Percentiles rank a stretch among this genome's conserved stretches.
phyloP scores from a whole-genome alignment of 2,113 vertebrate genomes.

The Hyperopisus bebe region DNA sequence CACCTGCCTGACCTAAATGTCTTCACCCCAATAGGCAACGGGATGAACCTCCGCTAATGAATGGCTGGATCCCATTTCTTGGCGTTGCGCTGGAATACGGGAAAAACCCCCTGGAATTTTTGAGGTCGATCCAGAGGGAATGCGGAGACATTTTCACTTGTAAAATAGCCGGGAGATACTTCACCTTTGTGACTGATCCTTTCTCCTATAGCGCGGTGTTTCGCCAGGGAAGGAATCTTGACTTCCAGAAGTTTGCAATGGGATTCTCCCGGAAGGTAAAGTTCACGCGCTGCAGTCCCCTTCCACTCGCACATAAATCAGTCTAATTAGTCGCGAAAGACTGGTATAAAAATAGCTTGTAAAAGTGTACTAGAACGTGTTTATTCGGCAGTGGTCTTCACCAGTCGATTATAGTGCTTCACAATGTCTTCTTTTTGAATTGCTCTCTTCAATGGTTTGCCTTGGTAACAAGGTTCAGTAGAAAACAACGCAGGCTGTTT shows the following conservation, averaged over 20 bases:
- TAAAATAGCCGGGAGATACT: slow-evolving; percentile 43
- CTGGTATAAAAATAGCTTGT: not conserved
- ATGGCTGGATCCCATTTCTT: slow-evolving; percentile 44
- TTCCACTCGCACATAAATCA: not conserved
- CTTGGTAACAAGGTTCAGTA: slow-evolving; percentile 14
- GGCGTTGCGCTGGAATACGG: slow-evolving; percentile 43
- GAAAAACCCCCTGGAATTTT: slow-evolving; percentile 40
- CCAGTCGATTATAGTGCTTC: slow-evolving; percentile 27
- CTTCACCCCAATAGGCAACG: slow-evolving; percentile 16
- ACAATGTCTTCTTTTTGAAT: not conserved
- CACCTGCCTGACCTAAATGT: not conserved
- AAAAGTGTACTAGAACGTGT: not conserved
- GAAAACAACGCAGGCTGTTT: slow-evolving; percentile 5
- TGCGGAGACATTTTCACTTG: slow-evolving; percentile 45
- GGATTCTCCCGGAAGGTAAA: slow-evolving; percentile 40
- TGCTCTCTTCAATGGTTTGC: slow-evolving; percentile 16
- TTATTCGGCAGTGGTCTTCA: slow-evolving; percentile 9
- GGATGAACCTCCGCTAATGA: slow-evolving; percentile 43
- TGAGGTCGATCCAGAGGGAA: slow-evolving; percentile 32
- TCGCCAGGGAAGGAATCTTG: slow-evolving; percentile 42
- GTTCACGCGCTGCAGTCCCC: not conserved
- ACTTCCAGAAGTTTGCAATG: slow-evolving; percentile 44
- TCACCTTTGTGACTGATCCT: slow-evolving; percentile 46
- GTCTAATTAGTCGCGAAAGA: slow-evolving; percentile 7
- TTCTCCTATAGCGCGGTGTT: slow-evolving; percentile 41